Evolutionary conservation across 2,113 vertebrate species (phyloP), one percentile per base, ranked within the genome.

Genomic region (Pithys albifrons): DNA sequence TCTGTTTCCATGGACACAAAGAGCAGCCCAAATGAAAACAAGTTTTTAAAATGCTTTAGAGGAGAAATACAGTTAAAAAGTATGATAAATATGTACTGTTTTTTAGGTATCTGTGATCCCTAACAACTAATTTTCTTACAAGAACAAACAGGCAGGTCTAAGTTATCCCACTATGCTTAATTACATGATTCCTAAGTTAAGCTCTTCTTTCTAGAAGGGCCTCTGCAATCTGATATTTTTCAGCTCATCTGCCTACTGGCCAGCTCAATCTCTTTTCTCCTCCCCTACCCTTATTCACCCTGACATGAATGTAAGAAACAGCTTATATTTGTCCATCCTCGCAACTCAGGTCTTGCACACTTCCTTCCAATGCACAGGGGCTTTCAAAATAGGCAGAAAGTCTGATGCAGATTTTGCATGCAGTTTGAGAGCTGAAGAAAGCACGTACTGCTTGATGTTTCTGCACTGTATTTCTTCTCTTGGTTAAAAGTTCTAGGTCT

Each of bases 1-100:
- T 99, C 99, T 99, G 97, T 93, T 89, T 65, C 46, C 89, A 75
- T 1, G 6, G 52, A 94, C 46, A 97, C 62, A 88, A 74, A 88
- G 88, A 71, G 6, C 49, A 76, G 61, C 64, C 48, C 78, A 77
- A 69, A 70, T 14, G 6, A 88, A 70, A 62, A 79, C 11, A 57
- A 4, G 27, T 54, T 76, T 76, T 69, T 41, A 41, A 66, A 58
- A 69, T 7, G 24, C 24, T 85, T 89, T 57, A 72, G 14, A 76
- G 17, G 9, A 49, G 19, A 91, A 73, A 80, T 19, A 58, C 11
- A 58, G 39, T 23, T 88, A 41, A 70, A 22, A 12, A 69, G 33
- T 20, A 3, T 5, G 78, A 67, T 9, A 89, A 43, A 6, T 9
- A 51, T 2, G 10, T 43, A 20, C 16, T 67, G 27, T 10, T 95